Evolutionary conservation across 2,888 invertebrate genomes (phyloP).

Genomic region (Clostera curtula): DNA sequence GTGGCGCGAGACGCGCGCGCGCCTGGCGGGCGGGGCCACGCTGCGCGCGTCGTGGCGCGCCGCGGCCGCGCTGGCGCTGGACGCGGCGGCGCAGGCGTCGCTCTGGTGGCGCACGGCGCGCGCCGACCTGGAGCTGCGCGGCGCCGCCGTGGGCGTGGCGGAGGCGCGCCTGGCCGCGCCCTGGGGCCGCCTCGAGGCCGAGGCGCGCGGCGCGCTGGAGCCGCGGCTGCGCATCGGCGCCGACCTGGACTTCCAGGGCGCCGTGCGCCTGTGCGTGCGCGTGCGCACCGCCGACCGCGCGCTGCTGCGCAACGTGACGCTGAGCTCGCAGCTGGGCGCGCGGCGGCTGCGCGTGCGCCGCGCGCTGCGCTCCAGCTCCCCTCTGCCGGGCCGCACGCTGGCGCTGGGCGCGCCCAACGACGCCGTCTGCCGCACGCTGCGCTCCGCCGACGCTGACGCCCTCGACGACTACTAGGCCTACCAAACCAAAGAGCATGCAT

Average conservation of each 20-base stretch:
- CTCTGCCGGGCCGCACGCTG: slow-evolving; percentile 4
- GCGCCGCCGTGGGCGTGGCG: slow-evolving; percentile 13
- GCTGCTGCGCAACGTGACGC: slow-evolving; percentile 9
- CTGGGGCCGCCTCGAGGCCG: slow-evolving; percentile 18
- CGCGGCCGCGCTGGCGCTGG: slow-evolving; percentile 19
- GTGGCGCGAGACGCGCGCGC: slow-evolving; percentile 22
- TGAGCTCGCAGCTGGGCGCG: not conserved
- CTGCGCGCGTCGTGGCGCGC: slow-evolving; percentile 10
- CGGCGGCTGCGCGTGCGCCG: slow-evolving; percentile 1
- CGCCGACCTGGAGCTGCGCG: slow-evolving; percentile 12
- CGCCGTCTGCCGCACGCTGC: slow-evolving; percentile 38
- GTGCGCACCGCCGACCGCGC: slow-evolving; percentile 18
- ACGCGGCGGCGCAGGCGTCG: slow-evolving; percentile 29
- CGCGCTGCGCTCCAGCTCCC: no score
- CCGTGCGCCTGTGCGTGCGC: slow-evolving; percentile 49
- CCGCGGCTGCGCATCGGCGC: slow-evolving; percentile 25
- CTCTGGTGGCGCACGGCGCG: slow-evolving; percentile 32
- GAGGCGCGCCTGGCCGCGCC: slow-evolving; percentile 26
- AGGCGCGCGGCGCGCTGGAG: slow-evolving; percentile 8
- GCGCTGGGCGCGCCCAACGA: slow-evolving; percentile 40
- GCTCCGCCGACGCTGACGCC: slow-evolving; percentile 17
- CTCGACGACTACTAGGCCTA: not conserved
- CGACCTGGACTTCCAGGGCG: slow-evolving; percentile 52
- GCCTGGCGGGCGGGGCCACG: slow-evolving; percentile 18
- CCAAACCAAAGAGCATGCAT: not conserved